A percentile compares a stretch with the other conserved stretches of the same genome.
Conservation (phyloP, 2,888 invertebrate species). For the Schrankia costaestrigalis region DNA sequence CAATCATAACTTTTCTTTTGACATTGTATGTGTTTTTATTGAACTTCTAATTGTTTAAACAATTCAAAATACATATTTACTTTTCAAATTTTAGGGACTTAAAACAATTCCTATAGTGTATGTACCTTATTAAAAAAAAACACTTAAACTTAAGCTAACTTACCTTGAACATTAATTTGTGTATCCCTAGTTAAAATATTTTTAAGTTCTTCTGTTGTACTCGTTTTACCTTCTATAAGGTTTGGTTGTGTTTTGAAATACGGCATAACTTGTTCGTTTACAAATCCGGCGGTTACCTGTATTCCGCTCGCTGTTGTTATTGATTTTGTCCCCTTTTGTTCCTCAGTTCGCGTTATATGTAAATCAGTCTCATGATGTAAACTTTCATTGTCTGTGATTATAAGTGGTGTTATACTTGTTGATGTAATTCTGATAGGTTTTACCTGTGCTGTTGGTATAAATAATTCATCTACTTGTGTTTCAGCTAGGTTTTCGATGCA, state of each 20-base stretch:
- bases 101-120: too few relatives aligned
- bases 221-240: conserved; percentile 46
- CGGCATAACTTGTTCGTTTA: conserved; percentile 54
- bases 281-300: conserved; percentile 53
- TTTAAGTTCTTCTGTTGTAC: conserved; percentile 34
- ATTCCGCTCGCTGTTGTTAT: conserved; percentile 56
- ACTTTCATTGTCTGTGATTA: conserved; percentile 59
- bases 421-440: conserved; percentile 51
- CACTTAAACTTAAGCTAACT: conserved; percentile 33
- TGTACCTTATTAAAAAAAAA: too few relatives aligned
- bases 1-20: too few relatives aligned
- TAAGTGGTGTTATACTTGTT: conserved; percentile 52
- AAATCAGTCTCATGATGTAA: conserved; percentile 64
- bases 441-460: conserved; percentile 37
- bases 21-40: too few relatives aligned
- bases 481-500: conserved; percentile 61
- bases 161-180: conserved; percentile 51
- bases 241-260: conserved; percentile 37
- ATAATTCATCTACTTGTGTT: conserved; percentile 47
- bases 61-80: too few relatives aligned
- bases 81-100: too few relatives aligned
- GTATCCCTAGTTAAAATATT: conserved; percentile 56
- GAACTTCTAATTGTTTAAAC: too few relatives aligned
- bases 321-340: conserved; percentile 49
- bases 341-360: conserved; percentile 41